phyloP scores from a whole-genome alignment of 1,140 invertebrate genomes.

The Zaprionus gabonicus region DNA sequence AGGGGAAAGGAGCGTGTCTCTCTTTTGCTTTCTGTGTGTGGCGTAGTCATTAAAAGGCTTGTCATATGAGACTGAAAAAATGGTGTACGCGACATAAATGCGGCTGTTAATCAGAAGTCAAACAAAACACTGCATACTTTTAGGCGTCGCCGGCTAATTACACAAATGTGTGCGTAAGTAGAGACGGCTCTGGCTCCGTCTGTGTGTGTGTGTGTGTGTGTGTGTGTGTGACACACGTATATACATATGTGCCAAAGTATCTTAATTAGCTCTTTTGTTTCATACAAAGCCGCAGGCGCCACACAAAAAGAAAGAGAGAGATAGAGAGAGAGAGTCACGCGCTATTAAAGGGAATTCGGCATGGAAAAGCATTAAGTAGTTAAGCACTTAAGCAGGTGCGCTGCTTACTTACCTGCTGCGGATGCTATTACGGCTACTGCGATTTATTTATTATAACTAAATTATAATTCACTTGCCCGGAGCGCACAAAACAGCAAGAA shows the following conservation, averaged over 20 bases:
- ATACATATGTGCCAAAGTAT: constrained; percentile 53
- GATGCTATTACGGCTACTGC: neutral
- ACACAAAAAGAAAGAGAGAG: neutral
- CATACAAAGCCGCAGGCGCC: constrained; percentile 45
- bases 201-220: constrained; percentile 7
- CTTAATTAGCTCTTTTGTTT: constrained; percentile 55
- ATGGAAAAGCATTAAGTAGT: constrained; percentile 9
- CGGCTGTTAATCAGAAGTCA: constrained; percentile 73
- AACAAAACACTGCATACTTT: constrained; percentile 72
- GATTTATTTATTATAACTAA: constrained; percentile 11
- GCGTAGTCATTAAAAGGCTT: constrained; percentile 66
- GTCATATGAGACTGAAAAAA: constrained; percentile 34
- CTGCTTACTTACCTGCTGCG: constrained; percentile 1
- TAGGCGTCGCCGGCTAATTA: constrained; percentile 57
- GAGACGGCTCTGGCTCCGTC: neutral
- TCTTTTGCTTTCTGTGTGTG: neutral
- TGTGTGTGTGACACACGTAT: constrained; percentile 14
- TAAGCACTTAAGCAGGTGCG: constrained; percentile 4
- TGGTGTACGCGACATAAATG: constrained; percentile 29
- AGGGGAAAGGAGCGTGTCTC: no score
- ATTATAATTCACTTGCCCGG: constrained; percentile 13
- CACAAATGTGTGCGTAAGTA: constrained; percentile 33
- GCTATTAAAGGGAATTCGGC: neutral
- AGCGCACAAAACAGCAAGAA: neutral
- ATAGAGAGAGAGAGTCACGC: neutral